These are phyloP conservation scores for Scolopax rusticola DNA, from an alignment of 2,797 vertebrate species.

Conservation along the genomic window DNA sequence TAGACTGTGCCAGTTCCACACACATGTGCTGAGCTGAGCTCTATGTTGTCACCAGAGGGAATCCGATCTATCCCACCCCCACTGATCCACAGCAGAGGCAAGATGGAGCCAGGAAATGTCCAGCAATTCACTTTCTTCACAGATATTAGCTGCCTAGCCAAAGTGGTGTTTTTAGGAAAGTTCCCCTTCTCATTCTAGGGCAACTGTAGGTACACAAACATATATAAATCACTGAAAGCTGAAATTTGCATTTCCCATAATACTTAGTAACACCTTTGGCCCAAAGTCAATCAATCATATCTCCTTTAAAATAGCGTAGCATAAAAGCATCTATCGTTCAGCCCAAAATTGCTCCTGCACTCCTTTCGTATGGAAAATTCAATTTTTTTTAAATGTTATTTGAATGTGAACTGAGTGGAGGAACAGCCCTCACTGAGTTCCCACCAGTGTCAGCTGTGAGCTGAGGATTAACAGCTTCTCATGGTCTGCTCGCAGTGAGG, in stretches of 20 bases:
- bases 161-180: neutral
- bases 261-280: neutral
- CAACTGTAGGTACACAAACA: neutral
- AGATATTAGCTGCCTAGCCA: neutral
- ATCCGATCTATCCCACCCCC: neutral
- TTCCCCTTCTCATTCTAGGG: neutral
- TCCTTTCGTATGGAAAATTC: neutral
- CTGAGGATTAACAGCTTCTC: neutral
- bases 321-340: neutral
- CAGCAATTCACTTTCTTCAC: neutral
- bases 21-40: too few relatives aligned
- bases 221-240: neutral
- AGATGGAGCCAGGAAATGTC: neutral
- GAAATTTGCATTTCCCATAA: neutral
- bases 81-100: neutral
- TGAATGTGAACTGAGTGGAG: neutral
- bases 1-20: neutral
- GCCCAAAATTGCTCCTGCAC: neutral
- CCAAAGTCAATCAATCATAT: neutral
- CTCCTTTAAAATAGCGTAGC: neutral
- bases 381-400: neutral
- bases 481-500: neutral
- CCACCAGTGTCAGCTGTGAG: neutral
- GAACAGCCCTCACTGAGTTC: neutral
- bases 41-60: neutral